phyloP scores from a whole-genome alignment of 2,888 invertebrate species.

The Unio pictorum region DNA sequence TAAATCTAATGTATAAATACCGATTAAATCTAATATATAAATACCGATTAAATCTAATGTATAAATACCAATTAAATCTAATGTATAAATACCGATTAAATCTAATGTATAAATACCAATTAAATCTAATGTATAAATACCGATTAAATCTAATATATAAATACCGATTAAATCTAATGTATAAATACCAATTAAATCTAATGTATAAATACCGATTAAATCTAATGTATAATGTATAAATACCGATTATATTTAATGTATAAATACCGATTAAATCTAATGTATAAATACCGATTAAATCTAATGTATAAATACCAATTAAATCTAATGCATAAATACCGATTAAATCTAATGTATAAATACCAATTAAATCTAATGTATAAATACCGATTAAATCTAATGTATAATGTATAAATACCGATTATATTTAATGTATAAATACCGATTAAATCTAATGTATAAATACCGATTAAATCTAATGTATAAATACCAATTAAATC shows the following conservation, averaged over 20 bases:
- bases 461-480: constrained; percentile 30
- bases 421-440: constrained; percentile 13
- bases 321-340: constrained; percentile 19
- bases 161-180: constrained; percentile 28
- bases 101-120: constrained; percentile 26
- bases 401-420: constrained; percentile 20
- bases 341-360: constrained; percentile 14
- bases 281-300: constrained; percentile 30
- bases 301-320: constrained; percentile 26
- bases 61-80: constrained; percentile 29
- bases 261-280: constrained; percentile 30
- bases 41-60: constrained; percentile 28
- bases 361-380: constrained; percentile 27
- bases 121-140: constrained; percentile 14
- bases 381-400: constrained; percentile 29
- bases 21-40: constrained; percentile 20
- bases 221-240: not conserved
- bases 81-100: constrained; percentile 30
- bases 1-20: constrained; percentile 13
- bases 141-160: constrained; percentile 19
- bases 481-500: constrained; percentile 29
- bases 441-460: constrained; percentile 26
- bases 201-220: constrained; percentile 29
- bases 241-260: constrained; percentile 28
- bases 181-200: no score